These are phyloP conservation scores for Panzeria rudis DNA, from an alignment of 2,888 invertebrate species.

Conservation along the genomic window DNA sequence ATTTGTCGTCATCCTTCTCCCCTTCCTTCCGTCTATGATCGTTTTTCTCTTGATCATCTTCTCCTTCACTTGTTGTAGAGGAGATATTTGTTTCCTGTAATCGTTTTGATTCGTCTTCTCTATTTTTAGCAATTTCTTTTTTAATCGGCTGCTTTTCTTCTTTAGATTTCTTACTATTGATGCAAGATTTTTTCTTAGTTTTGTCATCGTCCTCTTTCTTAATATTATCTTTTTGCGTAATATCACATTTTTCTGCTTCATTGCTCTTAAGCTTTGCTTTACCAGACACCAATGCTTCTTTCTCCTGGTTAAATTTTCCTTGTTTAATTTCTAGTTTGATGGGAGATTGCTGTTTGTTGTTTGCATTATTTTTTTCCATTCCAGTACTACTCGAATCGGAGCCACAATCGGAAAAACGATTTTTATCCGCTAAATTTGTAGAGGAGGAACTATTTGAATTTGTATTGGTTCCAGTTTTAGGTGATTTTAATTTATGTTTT, in stretches of 20 bases:
- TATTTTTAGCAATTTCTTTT: slow-evolving; percentile 26
- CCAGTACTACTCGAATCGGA: slow-evolving; percentile 72
- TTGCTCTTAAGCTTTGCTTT: background rate
- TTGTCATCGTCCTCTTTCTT: slow-evolving; percentile 8
- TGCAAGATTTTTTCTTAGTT: slow-evolving; percentile 7
- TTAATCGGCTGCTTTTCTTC: slow-evolving; percentile 31
- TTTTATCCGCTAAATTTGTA: slow-evolving; percentile 63
- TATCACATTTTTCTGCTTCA: slow-evolving; percentile 41
- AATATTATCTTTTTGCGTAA: slow-evolving; percentile 37
- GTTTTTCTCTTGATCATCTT: slow-evolving; percentile 32
- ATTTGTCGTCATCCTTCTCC: slow-evolving; percentile 14
- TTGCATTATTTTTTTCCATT: slow-evolving; percentile 46
- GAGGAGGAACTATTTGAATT: slow-evolving; percentile 70
- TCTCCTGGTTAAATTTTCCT: background rate
- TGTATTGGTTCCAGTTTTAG: slow-evolving; percentile 19
- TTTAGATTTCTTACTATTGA: slow-evolving; percentile 27
- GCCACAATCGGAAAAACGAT: slow-evolving; percentile 75
- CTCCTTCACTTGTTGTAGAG: slow-evolving; percentile 36
- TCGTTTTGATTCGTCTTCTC: slow-evolving; percentile 21
- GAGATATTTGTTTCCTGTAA: background rate
- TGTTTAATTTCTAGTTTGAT: slow-evolving; percentile 31
- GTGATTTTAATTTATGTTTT: slow-evolving; percentile 61
- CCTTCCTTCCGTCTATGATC: background rate
- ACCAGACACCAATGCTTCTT: background rate
- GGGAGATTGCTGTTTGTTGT: slow-evolving; percentile 37